Evolutionary conservation across 2,113 vertebrate species (phyloP).

Genomic region (Acrocephalus arundinaceus): DNA sequence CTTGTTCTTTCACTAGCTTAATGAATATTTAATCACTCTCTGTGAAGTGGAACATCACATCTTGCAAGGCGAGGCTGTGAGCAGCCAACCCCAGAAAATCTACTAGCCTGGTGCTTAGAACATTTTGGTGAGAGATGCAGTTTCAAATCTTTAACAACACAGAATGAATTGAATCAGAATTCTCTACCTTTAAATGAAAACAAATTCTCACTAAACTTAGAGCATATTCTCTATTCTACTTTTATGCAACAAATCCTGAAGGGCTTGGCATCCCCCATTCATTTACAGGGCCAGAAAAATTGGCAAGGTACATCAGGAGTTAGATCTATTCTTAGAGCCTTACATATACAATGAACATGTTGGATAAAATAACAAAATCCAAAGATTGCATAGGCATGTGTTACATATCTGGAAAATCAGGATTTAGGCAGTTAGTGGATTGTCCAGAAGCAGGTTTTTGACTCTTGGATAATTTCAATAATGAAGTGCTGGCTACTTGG

Average conservation of each 20-base stretch:
- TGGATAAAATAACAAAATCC: background rate
- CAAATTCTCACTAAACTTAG: background rate
- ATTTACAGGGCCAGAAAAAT: background rate
- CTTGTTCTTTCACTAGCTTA: conserved; percentile 65
- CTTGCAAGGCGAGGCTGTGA: conserved; percentile 28
- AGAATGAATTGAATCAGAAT: background rate
- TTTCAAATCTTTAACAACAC: conserved; percentile 37
- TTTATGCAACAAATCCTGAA: background rate
- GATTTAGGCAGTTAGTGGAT: background rate
- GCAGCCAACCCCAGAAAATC: conserved; percentile 60
- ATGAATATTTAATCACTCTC: conserved; percentile 68
- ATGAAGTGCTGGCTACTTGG: background rate
- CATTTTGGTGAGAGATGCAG: background rate
- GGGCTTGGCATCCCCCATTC: background rate
- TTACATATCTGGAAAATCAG: background rate
- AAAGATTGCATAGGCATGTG: background rate
- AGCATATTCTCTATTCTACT: background rate
- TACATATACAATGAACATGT: background rate
- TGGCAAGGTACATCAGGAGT: background rate
- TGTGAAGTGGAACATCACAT: conserved; percentile 68
- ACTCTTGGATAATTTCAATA: background rate
- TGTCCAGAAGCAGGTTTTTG: background rate
- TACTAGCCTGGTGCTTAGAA: conserved; percentile 37
- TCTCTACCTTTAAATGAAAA: conserved; percentile 12
- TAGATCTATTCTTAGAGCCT: background rate